Base-by-base conservation (phyloP, 2,113 vertebrate genomes). In the Dromas ardeola region DNA sequence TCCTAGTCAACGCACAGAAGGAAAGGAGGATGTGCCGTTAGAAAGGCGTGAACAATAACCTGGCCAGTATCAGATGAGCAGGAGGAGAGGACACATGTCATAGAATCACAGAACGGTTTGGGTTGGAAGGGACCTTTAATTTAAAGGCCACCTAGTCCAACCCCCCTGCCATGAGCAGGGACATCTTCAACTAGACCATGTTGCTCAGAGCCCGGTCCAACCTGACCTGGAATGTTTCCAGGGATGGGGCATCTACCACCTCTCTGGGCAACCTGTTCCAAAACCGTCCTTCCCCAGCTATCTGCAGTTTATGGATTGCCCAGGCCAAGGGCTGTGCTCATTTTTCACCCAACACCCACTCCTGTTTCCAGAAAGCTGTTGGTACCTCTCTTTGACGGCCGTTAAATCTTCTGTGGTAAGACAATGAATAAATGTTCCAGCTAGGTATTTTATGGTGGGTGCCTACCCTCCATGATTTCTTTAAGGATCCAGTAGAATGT, bases 131-230 rank as follows among this genome's bases (percentile, higher is more conserved):
- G 36, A 67, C 21, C 20, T 58, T 61, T 10, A 15, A 79, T 53
- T 61, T 10, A 15, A 79, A 66, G 29, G 4, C 1, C 9, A n/a
- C 3, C 34, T 7, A 22, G 20, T 69, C 62, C 36, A 83, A 11
- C 0, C 1, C 7, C 17, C 5, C 55, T 59, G n/a, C n/a, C 2
- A 9, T 20, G 11, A 18, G 34, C 6, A 15, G 22, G 29, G 47
- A 26, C 15, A 67, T 6, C 73, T 53, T 16, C 23, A 63, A 23
- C 32, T 0, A 55, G 14, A 34, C 1, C 16, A 42, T 36, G 61
- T 42, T 74, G 40, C 45, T 79, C 80, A 66, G 23, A 52, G 45
- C 62, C 8, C 27, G 4, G 0, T 17, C 30, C 52, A 72, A 3
- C 45, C 36, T 38, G 16, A 3, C 4, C 34, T 34, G 2, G 26